Evolutionary conservation across 2,113 vertebrate species (phyloP).

Genomic region (Oceanites oceanicus): DNA sequence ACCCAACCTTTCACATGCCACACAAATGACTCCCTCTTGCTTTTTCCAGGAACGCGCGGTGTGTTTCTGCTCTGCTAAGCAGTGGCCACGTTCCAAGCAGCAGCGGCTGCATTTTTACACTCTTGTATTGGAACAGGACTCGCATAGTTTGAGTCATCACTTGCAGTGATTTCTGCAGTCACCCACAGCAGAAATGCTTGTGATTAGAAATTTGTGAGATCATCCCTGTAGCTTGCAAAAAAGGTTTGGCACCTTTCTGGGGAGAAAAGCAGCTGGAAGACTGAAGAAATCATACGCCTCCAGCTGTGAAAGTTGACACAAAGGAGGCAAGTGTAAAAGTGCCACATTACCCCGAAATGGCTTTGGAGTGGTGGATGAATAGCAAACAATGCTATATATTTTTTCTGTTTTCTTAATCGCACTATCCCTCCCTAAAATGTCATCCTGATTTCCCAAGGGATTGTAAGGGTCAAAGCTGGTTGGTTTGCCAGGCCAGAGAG

Average conservation of each 20-base stretch:
- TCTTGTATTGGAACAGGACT: background rate
- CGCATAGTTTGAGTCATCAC: background rate
- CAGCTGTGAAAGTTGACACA: background rate
- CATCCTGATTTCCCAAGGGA: background rate
- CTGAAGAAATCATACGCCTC: background rate
- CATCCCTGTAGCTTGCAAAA: background rate
- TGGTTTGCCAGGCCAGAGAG: background rate
- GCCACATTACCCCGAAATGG: accelerated
- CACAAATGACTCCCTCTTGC: background rate
- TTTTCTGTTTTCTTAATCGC: background rate
- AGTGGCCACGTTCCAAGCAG: background rate
- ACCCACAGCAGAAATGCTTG: background rate
- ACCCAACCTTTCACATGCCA: background rate
- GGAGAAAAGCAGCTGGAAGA: background rate
- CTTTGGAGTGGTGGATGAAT: background rate
- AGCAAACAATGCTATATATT: background rate
- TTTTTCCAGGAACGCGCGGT: background rate
- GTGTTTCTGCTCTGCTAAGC: background rate
- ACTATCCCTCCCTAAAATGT: background rate
- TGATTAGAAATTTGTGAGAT: background rate
- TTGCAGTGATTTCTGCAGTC: background rate
- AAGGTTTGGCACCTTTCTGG: background rate
- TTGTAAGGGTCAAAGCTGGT: background rate
- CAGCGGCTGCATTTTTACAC: background rate
- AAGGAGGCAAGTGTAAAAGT: background rate